Conservation (phyloP, 2,888 invertebrate species). For the Piscicola geometra region DNA sequence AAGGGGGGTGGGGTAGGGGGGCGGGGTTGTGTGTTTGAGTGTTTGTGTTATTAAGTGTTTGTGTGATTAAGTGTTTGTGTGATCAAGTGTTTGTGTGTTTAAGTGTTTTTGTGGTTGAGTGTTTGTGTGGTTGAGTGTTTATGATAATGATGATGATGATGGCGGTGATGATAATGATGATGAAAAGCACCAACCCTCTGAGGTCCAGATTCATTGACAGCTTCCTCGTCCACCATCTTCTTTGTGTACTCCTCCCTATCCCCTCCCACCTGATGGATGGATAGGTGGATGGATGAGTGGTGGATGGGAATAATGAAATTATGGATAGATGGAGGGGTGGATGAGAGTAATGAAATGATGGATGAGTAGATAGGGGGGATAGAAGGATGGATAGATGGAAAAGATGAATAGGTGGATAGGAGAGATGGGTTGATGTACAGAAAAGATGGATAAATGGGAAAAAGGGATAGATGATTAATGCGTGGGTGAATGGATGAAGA, state of each 20-base stretch:
- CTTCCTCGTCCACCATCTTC: conserved; percentile 28
- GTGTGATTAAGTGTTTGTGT: too few relatives aligned
- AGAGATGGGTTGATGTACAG: not conserved
- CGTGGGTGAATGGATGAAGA: not conserved
- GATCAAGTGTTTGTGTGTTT: too few relatives aligned
- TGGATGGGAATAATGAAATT: conserved; percentile 77
- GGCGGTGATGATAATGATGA: not conserved
- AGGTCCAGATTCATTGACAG: not conserved
- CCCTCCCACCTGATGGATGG: conserved; percentile 1
- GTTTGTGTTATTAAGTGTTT: too few relatives aligned
- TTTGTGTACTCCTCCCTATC: conserved; percentile 63
- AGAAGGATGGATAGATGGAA: conserved; percentile 12
- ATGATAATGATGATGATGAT: not conserved
- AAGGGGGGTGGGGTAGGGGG: too few relatives aligned
- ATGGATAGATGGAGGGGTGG: conserved; percentile 49
- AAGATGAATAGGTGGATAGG: not conserved
- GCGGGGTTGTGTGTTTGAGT: too few relatives aligned
- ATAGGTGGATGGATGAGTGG: conserved; percentile 71
- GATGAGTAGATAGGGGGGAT: not conserved
- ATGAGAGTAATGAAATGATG: not conserved
- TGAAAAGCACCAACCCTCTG: conserved; percentile 14
- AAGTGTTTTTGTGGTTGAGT: too few relatives aligned
- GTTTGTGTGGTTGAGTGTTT: too few relatives aligned
- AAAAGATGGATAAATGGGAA: too few relatives aligned
- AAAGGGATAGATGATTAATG: too few relatives aligned